Evolutionary conservation across 2,888 invertebrate species (phyloP).

Genomic region (Scrobipalpa costella): DNA sequence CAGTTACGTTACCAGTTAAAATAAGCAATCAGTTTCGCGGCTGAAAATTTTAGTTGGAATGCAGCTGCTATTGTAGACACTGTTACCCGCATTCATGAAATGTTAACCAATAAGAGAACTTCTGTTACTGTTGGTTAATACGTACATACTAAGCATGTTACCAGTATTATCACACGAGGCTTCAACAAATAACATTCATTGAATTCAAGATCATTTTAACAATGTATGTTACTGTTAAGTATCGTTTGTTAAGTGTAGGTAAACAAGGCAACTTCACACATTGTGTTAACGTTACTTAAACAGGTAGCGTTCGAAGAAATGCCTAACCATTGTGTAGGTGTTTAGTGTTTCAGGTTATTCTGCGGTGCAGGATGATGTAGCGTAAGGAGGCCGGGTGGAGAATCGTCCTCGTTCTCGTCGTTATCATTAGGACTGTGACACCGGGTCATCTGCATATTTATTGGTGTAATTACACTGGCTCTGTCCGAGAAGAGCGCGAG

Average conservation of each 20-base stretch:
- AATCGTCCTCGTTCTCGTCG: not conserved
- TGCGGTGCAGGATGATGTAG: conserved; percentile 25
- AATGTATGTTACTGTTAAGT: too few relatives aligned
- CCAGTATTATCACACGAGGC: conserved; percentile 35
- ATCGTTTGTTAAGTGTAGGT: too few relatives aligned
- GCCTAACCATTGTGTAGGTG: conserved; percentile 44
- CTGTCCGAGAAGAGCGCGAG: not conserved
- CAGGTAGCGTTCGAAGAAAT: conserved; percentile 56
- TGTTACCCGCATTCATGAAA: not conserved
- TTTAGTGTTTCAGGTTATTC: conserved; percentile 39
- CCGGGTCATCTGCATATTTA: conserved; percentile 1
- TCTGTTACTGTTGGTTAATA: conserved; percentile 40
- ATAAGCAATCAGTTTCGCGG: not conserved
- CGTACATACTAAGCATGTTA: conserved; percentile 52
- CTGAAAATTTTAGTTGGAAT: not conserved
- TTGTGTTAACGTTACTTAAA: conserved; percentile 58
- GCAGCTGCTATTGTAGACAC: not conserved
- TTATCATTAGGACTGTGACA: conserved; percentile 9
- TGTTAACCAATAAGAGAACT: conserved; percentile 7
- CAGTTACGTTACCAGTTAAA: too few relatives aligned
- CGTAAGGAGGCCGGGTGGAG: not conserved
- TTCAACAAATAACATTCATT: conserved; percentile 54
- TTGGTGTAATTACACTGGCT: not conserved
- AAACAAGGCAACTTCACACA: conserved; percentile 60
- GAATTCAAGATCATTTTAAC: conserved; percentile 62